Base-by-base conservation (phyloP, 2,113 vertebrate genomes). In the Dryoscopus gambensis region DNA sequence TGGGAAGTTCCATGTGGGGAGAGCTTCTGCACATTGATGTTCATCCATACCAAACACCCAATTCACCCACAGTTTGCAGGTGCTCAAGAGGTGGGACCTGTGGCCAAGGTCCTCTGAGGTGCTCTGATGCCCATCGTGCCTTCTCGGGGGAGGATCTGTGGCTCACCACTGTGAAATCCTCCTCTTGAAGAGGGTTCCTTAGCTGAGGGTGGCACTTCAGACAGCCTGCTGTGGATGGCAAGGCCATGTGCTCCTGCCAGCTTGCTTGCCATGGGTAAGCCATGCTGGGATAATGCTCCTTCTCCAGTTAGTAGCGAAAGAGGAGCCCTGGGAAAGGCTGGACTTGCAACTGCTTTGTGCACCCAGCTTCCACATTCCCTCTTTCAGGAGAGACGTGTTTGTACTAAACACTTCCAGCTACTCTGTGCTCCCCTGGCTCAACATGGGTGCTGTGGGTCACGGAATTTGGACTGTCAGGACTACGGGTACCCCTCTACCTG, bases 1-100 rank as follows among this genome's bases (percentile, higher is more conserved):
- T 3, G 2, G n/a, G n/a, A n/a, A n/a, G 21, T 44, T 82, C 42
- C 1, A 0, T 16, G 47, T 39, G 6, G 7, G 65, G 47, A 75
- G 49, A 90, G n/a, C 35, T 82, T 13, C 40, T 56, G 33, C 74
- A 2, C 1, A 0, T 11, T 15, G 53, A 3, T 68, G 40, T 18
- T 76, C 31, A 7, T 52, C 74, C 62, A 6, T 16, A 2, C 37
- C 1, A 2, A 69, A 70, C 52, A 13, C 17, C 15, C 15, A 3
- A 2, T 37, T 90, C 65, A 55, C 49, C 53, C 44, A 21, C 4
- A 1, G 15, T 5, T 19, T 56, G 55, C 68, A 81, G 93, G 55
- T 74, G 84, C 46, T 70, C 6, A 13, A 7, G 56, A 31, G 35
- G 2, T 16, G 31, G 65, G 44, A 79, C 49, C 37, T 28, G 23